phyloP scores from a whole-genome alignment of 2,797 vertebrate species.

The Hypotaenidia philippensis region DNA sequence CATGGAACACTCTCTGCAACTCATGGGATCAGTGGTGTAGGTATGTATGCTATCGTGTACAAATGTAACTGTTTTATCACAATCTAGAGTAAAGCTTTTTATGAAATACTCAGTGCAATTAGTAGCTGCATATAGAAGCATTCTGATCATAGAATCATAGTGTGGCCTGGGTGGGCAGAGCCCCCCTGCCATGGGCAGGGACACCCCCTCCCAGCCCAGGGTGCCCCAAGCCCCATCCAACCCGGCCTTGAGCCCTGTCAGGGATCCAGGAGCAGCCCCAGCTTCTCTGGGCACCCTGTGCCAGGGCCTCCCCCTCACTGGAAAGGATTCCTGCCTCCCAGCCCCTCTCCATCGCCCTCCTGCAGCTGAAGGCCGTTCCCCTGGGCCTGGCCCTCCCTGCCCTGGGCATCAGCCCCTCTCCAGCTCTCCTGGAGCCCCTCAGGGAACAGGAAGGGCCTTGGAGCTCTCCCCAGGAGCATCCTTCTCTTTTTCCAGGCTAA shows the following conservation, averaged over 20 bases:
- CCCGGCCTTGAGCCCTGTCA: background rate
- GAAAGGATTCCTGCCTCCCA: background rate
- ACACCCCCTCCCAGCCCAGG: accelerated
- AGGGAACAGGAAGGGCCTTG: too few relatives aligned
- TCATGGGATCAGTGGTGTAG: constrained; percentile 73
- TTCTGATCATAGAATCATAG: background rate
- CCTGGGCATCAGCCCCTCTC: too few relatives aligned
- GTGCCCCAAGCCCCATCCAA: accelerated
- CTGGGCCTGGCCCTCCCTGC: background rate
- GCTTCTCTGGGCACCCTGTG: background rate
- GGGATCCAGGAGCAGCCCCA: background rate
- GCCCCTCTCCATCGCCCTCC: background rate
- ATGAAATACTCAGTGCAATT: background rate
- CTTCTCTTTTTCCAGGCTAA: background rate
- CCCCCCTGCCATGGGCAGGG: accelerated
- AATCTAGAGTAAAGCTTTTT: background rate
- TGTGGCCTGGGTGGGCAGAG: background rate
- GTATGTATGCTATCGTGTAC: constrained; percentile 69
- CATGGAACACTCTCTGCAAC: constrained; percentile 63
- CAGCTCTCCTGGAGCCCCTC: too few relatives aligned
- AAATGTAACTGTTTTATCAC: background rate
- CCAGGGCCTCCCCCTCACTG: background rate
- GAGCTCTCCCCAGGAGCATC: background rate
- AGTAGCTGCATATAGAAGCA: background rate
- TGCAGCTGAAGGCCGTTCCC: background rate